These are phyloP conservation scores for Furnarius figulus DNA, from an alignment of 2,113 vertebrate species.

Conservation along the genomic window DNA sequence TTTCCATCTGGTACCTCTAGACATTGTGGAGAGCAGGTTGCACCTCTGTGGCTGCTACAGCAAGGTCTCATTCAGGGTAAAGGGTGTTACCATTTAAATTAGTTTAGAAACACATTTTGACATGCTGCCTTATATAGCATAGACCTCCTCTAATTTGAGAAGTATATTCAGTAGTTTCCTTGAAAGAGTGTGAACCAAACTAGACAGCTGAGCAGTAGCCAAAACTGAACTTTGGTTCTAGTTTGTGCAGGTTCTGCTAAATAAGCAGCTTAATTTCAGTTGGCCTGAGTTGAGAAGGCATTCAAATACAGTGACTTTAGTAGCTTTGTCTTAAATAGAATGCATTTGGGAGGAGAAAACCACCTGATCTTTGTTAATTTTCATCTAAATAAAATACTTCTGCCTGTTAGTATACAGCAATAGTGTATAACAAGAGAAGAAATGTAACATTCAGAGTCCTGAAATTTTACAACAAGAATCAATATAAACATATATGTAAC, in stretches of 20 bases:
- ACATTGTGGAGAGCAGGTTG: neutral
- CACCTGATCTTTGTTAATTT: neutral
- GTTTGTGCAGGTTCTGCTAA: neutral
- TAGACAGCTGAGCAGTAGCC: neutral
- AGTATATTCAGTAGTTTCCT: neutral
- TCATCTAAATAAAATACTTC: neutral
- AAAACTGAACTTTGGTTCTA: neutral
- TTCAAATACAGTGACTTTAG: neutral
- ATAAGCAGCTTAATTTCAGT: neutral
- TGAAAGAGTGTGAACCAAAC: neutral
- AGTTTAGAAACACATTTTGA: neutral
- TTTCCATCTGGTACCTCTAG: neutral
- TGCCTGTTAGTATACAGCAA: neutral
- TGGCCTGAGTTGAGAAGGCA: neutral
- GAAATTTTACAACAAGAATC: neutral
- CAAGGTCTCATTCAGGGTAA: neutral
- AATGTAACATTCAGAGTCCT: neutral
- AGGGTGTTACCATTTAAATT: neutral
- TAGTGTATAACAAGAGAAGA: neutral
- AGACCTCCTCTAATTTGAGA: neutral
- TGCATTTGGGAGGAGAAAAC: neutral
- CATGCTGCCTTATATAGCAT: fast-evolving
- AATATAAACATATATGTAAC: neutral
- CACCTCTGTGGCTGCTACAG: neutral
- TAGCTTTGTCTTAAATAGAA: neutral